Evolutionary conservation across 2,113 vertebrate genomes (phyloP).

Genomic region (Takifugu bimaculatus): DNA sequence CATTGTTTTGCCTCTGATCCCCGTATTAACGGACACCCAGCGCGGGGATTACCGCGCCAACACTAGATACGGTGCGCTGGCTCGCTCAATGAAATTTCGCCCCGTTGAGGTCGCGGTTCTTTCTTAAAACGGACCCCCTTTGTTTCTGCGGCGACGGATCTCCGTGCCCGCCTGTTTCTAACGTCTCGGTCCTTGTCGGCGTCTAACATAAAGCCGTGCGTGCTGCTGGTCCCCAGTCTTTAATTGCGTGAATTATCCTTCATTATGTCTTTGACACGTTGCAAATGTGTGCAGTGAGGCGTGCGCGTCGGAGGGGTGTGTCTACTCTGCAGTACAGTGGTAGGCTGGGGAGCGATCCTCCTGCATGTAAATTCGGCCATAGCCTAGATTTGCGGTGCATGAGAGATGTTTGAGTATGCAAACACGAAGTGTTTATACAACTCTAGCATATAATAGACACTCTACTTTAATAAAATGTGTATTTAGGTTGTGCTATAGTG

Average conservation of each 20-base stretch:
- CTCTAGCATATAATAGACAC: too few relatives aligned
- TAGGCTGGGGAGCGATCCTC: constrained; percentile 54
- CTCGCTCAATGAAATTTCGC: not conserved
- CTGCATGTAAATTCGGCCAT: constrained; percentile 48
- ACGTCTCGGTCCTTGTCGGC: not conserved
- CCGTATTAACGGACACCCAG: constrained; percentile 21
- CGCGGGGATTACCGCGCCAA: constrained; percentile 14
- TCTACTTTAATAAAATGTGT: too few relatives aligned
- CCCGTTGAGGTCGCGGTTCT: not conserved
- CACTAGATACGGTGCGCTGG: not conserved
- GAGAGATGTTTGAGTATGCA: constrained; percentile 11
- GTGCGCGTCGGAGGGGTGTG: constrained; percentile 65
- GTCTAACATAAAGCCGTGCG: not conserved
- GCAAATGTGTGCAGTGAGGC: constrained; percentile 54
- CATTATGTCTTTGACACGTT: constrained; percentile 34
- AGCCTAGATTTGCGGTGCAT: constrained; percentile 41
- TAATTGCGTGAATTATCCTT: constrained; percentile 1
- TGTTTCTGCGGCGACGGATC: constrained; percentile 32
- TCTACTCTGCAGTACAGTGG: constrained; percentile 67
- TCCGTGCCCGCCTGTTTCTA: not conserved
- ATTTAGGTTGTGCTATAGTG: too few relatives aligned
- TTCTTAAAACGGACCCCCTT: constrained; percentile 12
- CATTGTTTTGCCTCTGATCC: constrained; percentile 39
- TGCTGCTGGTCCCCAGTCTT: fast-evolving
- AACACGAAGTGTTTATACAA: constrained; percentile 15